Percentiles rank a stretch among this genome's conserved stretches.
Conservation (phyloP, 1,140 invertebrate genomes). For the Meteorus sp. region DNA sequence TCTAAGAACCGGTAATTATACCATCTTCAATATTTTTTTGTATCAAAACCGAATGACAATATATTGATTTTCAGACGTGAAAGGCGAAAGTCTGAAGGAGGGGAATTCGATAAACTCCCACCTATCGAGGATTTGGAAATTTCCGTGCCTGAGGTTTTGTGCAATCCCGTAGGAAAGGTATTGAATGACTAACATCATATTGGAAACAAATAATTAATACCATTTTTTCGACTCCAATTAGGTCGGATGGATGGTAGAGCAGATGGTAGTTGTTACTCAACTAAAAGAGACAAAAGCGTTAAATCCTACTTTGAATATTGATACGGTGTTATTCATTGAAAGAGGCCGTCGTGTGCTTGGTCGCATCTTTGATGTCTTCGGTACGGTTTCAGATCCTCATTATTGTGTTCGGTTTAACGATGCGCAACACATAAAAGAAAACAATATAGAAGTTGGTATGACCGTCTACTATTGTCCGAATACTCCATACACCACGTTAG, state of each 20-base stretch:
- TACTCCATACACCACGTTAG: slow-evolving; percentile 72
- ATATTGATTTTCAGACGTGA: background rate
- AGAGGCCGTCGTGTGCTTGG: slow-evolving; percentile 73
- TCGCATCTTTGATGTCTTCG: slow-evolving; percentile 88
- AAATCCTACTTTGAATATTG: slow-evolving; percentile 78
- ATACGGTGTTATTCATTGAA: slow-evolving; percentile 81
- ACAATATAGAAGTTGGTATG: slow-evolving; percentile 66
- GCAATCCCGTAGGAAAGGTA: slow-evolving; percentile 74
- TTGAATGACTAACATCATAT: background rate
- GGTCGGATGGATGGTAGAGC: slow-evolving; percentile 53
- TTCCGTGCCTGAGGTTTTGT: slow-evolving; percentile 73
- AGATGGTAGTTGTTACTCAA: slow-evolving; percentile 50
- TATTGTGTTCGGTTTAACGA: slow-evolving; percentile 85
- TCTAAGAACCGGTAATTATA: background rate
- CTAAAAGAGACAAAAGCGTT: slow-evolving; percentile 55
- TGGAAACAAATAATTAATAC: slow-evolving; percentile 24
- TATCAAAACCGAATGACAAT: background rate
- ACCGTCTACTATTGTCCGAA: slow-evolving; percentile 80
- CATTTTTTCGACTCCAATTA: slow-evolving; percentile 28
- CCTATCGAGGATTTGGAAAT: slow-evolving; percentile 84
- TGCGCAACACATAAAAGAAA: slow-evolving; percentile 69
- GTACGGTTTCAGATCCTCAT: slow-evolving; percentile 74
- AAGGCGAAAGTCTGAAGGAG: slow-evolving; percentile 25
- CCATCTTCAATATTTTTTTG: slow-evolving; percentile 9
- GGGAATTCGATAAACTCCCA: slow-evolving; percentile 71